Evolutionary conservation across 2,797 vertebrate genomes (phyloP).

Genomic region (Scolopax rusticola): DNA sequence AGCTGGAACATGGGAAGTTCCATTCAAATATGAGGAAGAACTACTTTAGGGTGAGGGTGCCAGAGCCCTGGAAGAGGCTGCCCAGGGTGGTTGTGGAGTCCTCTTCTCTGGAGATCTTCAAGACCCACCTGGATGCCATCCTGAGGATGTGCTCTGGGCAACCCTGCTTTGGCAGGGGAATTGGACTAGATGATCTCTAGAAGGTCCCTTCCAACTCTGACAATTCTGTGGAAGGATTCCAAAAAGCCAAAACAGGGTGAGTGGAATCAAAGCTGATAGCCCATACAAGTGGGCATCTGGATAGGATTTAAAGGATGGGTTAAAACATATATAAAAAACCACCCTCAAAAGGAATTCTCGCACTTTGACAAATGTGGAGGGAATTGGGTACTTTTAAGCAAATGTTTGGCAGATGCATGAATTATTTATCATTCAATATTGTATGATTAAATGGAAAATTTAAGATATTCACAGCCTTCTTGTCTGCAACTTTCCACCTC

Average conservation of each 20-base stretch:
- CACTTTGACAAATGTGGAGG: constrained; percentile 76
- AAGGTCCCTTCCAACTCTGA: too few relatives aligned
- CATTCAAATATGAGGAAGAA: too few relatives aligned
- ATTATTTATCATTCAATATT: constrained; percentile 85
- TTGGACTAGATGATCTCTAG: too few relatives aligned
- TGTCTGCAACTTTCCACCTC: constrained; percentile 36
- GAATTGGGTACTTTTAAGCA: constrained; percentile 82
- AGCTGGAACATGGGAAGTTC: too few relatives aligned
- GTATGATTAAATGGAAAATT: constrained; percentile 80
- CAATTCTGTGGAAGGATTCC: background rate
- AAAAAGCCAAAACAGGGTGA: background rate
- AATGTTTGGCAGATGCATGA: constrained; percentile 83
- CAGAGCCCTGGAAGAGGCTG: too few relatives aligned
- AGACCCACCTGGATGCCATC: too few relatives aligned
- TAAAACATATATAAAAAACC: constrained; percentile 38
- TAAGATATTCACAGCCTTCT: constrained; percentile 70
- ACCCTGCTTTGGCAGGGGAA: too few relatives aligned
- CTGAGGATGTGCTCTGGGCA: too few relatives aligned
- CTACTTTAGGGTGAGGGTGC: too few relatives aligned
- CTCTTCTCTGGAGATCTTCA: too few relatives aligned
- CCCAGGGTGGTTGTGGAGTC: too few relatives aligned
- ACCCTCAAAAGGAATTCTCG: constrained; percentile 73
- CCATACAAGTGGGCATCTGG: constrained; percentile 60
- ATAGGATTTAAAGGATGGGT: constrained; percentile 72
- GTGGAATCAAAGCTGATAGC: constrained; percentile 62